Conservation (phyloP, 2,888 invertebrate genomes). For the Rotaria magnacalcarata region DNA sequence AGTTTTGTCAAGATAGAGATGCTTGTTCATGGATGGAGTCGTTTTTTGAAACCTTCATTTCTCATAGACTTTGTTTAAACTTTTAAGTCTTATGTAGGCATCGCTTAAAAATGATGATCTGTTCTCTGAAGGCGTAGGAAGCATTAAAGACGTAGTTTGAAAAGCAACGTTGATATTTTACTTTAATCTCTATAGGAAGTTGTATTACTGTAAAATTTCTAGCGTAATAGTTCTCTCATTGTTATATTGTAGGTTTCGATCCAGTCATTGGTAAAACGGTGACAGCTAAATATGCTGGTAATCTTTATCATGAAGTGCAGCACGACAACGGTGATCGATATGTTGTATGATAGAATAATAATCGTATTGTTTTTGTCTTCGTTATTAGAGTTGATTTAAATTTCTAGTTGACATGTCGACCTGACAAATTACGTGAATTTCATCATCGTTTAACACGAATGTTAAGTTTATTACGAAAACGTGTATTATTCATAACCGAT, state of each 20-base stretch:
- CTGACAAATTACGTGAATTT: conserved; percentile 53
- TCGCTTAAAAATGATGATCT: too few species aligned
- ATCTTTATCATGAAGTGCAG: conserved; percentile 51
- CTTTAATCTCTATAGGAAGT: too few species aligned
- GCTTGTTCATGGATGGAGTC: too few species aligned
- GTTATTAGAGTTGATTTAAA: neutral
- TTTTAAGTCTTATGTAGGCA: too few species aligned
- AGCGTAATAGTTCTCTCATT: neutral
- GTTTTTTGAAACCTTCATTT: too few species aligned
- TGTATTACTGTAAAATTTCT: too few species aligned
- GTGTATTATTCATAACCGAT: conserved; percentile 58
- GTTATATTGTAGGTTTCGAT: conserved; percentile 52
- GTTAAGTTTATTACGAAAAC: conserved; percentile 53
- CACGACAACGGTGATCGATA: conserved; percentile 36
- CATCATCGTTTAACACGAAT: conserved; percentile 53
- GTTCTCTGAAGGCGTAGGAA: too few species aligned
- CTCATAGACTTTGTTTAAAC: too few species aligned
- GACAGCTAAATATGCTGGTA: conserved; percentile 52
- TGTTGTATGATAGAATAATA: neutral
- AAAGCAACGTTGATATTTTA: too few species aligned
- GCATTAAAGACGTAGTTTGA: too few species aligned
- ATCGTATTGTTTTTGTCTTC: neutral
- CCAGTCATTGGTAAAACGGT: conserved; percentile 55
- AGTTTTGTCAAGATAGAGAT: too few species aligned
- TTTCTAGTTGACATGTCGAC: conserved; percentile 52